Percentiles rank a stretch among this genome's conserved stretches.
Evolutionary conservation across 2,888 invertebrate species (phyloP).

Genomic region (Drosophila sordidula): DNA sequence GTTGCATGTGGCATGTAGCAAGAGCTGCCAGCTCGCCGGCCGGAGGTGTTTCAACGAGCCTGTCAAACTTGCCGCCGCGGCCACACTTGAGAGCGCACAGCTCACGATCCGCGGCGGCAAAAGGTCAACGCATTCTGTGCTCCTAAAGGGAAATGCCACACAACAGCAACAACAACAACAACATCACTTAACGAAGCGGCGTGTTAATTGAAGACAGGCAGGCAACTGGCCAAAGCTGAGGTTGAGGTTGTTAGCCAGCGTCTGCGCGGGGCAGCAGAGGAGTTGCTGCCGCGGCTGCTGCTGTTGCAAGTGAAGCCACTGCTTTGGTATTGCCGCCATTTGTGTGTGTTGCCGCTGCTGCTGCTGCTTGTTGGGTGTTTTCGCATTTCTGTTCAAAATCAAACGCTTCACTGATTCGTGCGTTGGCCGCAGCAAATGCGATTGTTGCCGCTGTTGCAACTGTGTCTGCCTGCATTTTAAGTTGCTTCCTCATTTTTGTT

Average conservation of each 20-base stretch:
- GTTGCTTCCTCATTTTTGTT: conserved; percentile 77
- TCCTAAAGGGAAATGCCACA: conserved; percentile 76
- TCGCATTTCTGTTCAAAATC: conserved; percentile 60
- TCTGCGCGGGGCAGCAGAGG: conserved; percentile 5
- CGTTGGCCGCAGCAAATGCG: conserved; percentile 45
- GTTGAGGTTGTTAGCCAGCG: conserved; percentile 58
- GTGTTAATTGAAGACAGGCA: conserved; percentile 81
- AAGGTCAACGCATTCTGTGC: conserved; percentile 76
- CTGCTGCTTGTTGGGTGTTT: conserved; percentile 37
- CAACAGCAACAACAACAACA: conserved; percentile 50
- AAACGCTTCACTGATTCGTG: conserved; percentile 72
- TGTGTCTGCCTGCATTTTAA: conserved; percentile 34
- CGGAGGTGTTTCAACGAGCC: conserved; percentile 68
- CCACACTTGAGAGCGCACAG: conserved; percentile 74
- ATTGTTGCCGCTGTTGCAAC: conserved; percentile 45
- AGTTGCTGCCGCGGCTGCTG: conserved; percentile 16
- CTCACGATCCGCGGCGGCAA: conserved; percentile 30
- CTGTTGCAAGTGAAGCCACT: conserved; percentile 35
- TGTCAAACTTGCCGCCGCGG: conserved; percentile 74
- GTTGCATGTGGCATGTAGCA: conserved; percentile 3
- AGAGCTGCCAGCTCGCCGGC: background rate
- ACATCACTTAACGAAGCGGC: conserved; percentile 74
- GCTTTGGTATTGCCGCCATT: conserved; percentile 44
- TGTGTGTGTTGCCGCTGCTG: conserved; percentile 16
- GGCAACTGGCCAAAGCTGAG: conserved; percentile 68